phyloP scores from a whole-genome alignment of 2,888 invertebrate species.

The Tipula lateralis region DNA sequence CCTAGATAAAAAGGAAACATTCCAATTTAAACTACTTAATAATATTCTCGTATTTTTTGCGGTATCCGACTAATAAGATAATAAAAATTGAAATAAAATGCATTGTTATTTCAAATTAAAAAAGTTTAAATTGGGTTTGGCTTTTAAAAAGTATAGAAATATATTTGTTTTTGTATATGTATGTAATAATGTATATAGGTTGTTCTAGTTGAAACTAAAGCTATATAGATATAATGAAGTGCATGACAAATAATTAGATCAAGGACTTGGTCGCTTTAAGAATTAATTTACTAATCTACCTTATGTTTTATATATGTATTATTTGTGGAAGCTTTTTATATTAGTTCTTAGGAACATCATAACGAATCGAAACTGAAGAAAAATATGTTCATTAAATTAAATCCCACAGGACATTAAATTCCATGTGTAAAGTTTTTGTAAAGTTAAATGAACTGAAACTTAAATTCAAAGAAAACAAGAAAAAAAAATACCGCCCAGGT shows the following conservation, averaged over 20 bases:
- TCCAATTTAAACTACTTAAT: slow-evolving; percentile 15
- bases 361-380: background rate
- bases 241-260: background rate
- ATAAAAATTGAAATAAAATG: slow-evolving; percentile 11
- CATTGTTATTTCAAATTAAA: background rate
- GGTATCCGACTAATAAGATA: slow-evolving; percentile 11
- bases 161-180: background rate
- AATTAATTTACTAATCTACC: background rate
- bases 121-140: background rate
- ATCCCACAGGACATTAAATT: background rate
- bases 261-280: background rate
- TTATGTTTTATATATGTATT: background rate
- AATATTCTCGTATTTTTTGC: background rate
- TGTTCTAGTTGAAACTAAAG: background rate
- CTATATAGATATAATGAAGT: background rate
- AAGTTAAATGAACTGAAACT: background rate
- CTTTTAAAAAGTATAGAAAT: background rate
- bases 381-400: background rate
- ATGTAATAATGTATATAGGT: background rate
- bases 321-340: background rate
- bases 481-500: too few species aligned
- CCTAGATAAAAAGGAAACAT: background rate
- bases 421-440: background rate
- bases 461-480: background rate
- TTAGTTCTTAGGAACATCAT: background rate